Base-by-base conservation (phyloP, 2,113 vertebrate genomes). In the Halcyon senegalensis region DNA sequence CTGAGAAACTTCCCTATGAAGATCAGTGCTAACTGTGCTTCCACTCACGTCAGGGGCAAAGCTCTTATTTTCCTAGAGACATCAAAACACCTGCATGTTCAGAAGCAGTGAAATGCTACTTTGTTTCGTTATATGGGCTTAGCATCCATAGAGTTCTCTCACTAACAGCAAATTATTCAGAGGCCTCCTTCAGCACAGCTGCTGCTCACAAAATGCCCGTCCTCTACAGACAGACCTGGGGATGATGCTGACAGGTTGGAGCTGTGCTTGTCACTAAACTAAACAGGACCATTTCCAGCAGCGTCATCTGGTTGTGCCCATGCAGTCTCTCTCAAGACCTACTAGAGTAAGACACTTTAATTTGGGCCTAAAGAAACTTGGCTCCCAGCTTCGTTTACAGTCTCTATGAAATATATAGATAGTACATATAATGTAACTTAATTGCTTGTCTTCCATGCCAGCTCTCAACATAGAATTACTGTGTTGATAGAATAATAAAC, bases 401-500 rank as follows among this genome's bases (percentile, higher is more conserved):
- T 35, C 30, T 60, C 30, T 66, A 41, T n/a, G 74, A 89, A 83
- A 77, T 33, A 67, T 7, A 88, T 68, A 88, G 56, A 70, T 9
- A 78, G 35, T 37, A 51, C 37, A 35, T 11, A 60, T 4, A 90
- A 75, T 10, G 31, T 48, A 91, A 83, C 63, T 87, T 73, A 46
- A 43, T 63, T 53, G 44, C 68, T 62, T 24, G 37, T 55, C 80
- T 93, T 68, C 86, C 82, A 55, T 24, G 48, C 84, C 85, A 95
- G 72, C 67, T 39, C 46, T 83, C 79, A 87, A 70, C 62, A 48
- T 5, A 92, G 79, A 93, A 96, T 89, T 91, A 90, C 94, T 89
- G 63, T 94, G 92, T 93, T 89, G 85, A 93, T 94, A 75, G 88
- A 94, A 86, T 94, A 97, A 97, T 91, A 97, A 96, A 95, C 84